Evolutionary conservation across 2,888 invertebrate genomes (phyloP).

Genomic region (Scaptodrosophila latifasciaeformis): DNA sequence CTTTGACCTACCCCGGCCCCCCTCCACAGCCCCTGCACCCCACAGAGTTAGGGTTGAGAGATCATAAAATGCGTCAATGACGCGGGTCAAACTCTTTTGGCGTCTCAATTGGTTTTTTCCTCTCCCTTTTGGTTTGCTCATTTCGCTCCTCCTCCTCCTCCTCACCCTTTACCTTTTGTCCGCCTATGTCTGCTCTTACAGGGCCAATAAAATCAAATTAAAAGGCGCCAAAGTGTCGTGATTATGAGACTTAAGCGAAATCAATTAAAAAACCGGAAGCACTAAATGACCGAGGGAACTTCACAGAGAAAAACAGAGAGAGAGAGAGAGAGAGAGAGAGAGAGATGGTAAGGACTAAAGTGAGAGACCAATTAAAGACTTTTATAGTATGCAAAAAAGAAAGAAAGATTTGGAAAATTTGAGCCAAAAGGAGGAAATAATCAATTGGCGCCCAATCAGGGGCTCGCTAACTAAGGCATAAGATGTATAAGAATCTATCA

Average conservation of each 20-base stretch:
- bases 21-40: neutral
- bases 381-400: too few species aligned
- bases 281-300: neutral
- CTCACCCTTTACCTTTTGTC: neutral
- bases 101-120: too few species aligned
- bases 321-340: too few species aligned
- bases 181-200: conserved; percentile 14
- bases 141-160: neutral
- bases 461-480: too few species aligned
- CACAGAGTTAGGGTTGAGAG: neutral
- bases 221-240: conserved; percentile 69
- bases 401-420: too few species aligned
- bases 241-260: conserved; percentile 66
- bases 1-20: neutral
- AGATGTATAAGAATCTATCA: too few species aligned
- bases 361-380: too few species aligned
- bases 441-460: too few species aligned
- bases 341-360: too few species aligned
- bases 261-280: conserved; percentile 55
- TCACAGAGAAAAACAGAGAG: too few species aligned
- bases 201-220: conserved; percentile 67
- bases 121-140: too few species aligned
- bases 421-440: too few species aligned
- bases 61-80: conserved; percentile 58
- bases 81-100: conserved; percentile 48